Base-by-base conservation (phyloP, 2,113 vertebrate species). In the Polypterus bichir region DNA sequence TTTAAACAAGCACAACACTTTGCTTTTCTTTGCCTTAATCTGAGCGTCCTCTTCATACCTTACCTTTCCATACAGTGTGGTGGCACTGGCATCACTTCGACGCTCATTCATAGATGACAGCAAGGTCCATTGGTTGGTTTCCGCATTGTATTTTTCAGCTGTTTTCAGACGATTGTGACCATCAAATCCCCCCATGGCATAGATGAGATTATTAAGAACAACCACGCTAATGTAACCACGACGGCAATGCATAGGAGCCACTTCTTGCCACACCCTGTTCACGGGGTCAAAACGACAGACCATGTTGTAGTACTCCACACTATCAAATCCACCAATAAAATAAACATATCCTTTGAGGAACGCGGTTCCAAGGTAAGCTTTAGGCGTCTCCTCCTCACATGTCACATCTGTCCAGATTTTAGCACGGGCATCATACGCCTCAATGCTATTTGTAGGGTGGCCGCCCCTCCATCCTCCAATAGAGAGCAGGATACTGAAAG, bases 101-200 rank as follows among this genome's bases (percentile, higher is more conserved):
- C 81, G 78, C 62, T 88, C 79, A 0, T 86, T 76, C 89, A 92
- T 92, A 67, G 87, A 72, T 46, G 80, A 65, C 0, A 92, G 86
- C 52, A 88, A 68, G 0, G 73, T 88, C 89, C 90, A 92, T 59
- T 88, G 87, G 66, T 91, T 91, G 8, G 77, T 85, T 66, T 86
- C 79, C 0, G 89, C 85, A 54, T 90, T 65, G 0, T 89, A 90
- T 0, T 70, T 69, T 10, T 92, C 90, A 0, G 83, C 88, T 0
- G 86, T 87, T 71, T 81, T 87, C 60, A 90, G 84, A 3, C 82
- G 77, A n/a, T 53, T 60, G 0, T 84, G 73, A 6, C 91, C 92
- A 0, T 93, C 81, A 7, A 83, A 92, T 4, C 92, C 92, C 2
- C 93, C 93, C 73, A 93, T 91, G 68, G 78, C 76, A 0, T 80